Base-by-base conservation (phyloP, 2,113 vertebrate species). In the Hippocampus comes region DNA sequence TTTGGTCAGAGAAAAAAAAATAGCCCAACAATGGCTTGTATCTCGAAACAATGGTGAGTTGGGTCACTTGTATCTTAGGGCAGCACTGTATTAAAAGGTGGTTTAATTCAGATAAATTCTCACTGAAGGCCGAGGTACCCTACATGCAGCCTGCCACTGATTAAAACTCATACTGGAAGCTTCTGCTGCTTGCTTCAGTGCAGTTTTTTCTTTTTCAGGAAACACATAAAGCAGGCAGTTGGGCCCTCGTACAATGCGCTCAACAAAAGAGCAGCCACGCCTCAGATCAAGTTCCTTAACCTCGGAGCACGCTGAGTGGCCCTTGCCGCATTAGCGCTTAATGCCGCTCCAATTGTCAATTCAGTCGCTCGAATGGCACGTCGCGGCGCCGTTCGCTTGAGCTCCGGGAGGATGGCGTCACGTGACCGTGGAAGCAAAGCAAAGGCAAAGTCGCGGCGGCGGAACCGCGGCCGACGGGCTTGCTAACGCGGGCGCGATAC, bases 311-410 rank as follows among this genome's bases (percentile, higher is more conserved):
- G 85, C 90, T 89, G 88, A 93, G 92, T 93, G 93, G 89, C 89
- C 88, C 89, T 77, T 87, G 89, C 90, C 90, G 94, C 94, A 96
- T 96, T 95, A 95, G 88, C 90, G 80, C 89, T 93, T 94, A 95
- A 97, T 96, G 95, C 34, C 34, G 34, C 0, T 6, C 34, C 34
- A 0, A 38, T 38, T 5, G 34, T 38, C 1, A 5, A 38, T 38
- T 63, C 30, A 9, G 17, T 38, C 60, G 3, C 4, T 63, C 20
- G 38, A 63, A 21, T 63, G 27, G 4, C 5, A 30, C 14, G 3
- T 15, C 20, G 15, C 17, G 27, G 15, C 41, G 59, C 21, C 34
- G 30, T 38, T 9, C 42, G 38, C 1, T 42, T 4, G 4, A 25
- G n/a, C 30, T n/a, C 46, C 9, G 34, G 51, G 67, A 30, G 51